A percentile compares a stretch with the other conserved stretches of the same genome.
Conservation (phyloP, 2,113 vertebrate species). For the Hippopotamus amphibius region DNA sequence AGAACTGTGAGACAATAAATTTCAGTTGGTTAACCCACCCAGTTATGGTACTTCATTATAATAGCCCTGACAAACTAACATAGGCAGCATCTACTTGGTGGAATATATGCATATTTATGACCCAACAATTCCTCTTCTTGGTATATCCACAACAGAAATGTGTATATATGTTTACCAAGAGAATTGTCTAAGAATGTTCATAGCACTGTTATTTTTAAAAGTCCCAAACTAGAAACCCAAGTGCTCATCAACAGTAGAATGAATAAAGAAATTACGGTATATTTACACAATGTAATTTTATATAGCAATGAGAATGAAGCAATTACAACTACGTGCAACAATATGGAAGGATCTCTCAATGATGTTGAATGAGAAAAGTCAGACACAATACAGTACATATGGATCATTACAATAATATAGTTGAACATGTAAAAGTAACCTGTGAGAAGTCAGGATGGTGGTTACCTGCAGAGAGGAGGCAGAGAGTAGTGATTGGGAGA, state of each 20-base stretch:
- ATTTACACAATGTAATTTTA: neutral
- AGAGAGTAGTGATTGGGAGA: neutral
- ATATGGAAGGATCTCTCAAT: neutral
- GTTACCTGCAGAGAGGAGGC: neutral
- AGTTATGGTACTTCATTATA: neutral
- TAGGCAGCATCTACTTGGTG: neutral
- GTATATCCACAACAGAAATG: neutral
- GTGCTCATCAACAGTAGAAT: neutral
- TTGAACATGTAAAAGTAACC: neutral
- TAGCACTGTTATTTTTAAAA: constrained; percentile 1
- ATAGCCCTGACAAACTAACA: neutral
- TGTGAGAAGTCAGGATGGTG: neutral
- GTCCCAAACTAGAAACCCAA: constrained; percentile 8
- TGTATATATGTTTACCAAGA: neutral
- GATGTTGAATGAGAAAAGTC: neutral
- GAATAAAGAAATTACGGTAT: neutral
- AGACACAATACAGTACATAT: neutral
- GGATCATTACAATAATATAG: neutral
- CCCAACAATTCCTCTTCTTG: neutral
- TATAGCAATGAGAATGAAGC: neutral
- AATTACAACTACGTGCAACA: neutral
- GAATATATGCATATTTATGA: neutral
- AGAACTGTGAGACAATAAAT: neutral
- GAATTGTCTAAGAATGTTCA: neutral
- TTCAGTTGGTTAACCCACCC: neutral